phyloP scores from a whole-genome alignment of 1,140 invertebrate species.

The Ganaspis sp. region DNA sequence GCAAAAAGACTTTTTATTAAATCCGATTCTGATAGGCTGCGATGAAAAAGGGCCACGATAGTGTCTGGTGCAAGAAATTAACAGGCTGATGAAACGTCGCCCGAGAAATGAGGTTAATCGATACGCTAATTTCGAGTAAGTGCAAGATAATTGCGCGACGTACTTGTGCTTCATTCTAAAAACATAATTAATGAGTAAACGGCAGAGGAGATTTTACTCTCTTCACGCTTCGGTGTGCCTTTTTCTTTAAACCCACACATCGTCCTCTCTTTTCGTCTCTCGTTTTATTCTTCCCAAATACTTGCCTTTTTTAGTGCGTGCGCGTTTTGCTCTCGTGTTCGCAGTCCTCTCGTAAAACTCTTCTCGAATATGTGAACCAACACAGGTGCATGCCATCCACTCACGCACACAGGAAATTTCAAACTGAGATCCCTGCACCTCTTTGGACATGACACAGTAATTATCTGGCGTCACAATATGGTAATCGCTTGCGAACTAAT shows the following conservation, averaged over 20 bases:
- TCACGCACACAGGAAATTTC: neutral
- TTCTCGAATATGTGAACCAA: neutral
- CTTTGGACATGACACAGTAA: slow-evolving; percentile 52
- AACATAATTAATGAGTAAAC: slow-evolving; percentile 60
- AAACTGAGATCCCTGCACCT: slow-evolving; percentile 2
- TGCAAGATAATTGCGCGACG: slow-evolving; percentile 46
- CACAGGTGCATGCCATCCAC: neutral
- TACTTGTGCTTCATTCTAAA: slow-evolving; percentile 42
- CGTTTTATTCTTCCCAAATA: slow-evolving; percentile 19
- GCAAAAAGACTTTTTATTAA: neutral
- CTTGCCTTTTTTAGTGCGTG: neutral
- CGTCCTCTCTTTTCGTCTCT: slow-evolving; percentile 31
- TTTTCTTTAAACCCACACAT: slow-evolving; percentile 2
- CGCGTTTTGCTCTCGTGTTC: neutral
- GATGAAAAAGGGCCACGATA: neutral
- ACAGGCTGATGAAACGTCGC: slow-evolving; percentile 22
- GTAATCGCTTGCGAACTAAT: slow-evolving; percentile 50
- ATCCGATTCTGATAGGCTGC: neutral
- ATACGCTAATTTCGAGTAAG: slow-evolving; percentile 55
- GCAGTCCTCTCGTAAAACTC: neutral
- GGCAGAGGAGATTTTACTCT: slow-evolving; percentile 31
- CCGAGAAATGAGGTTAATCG: slow-evolving; percentile 56
- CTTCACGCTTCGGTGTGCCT: neutral
- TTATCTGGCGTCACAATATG: slow-evolving; percentile 51
- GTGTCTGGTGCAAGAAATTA: slow-evolving; percentile 15